Percentiles rank a stretch among this genome's conserved stretches.
phyloP scores from a whole-genome alignment of 2,888 invertebrate genomes.

The Luperina nickerlii region DNA sequence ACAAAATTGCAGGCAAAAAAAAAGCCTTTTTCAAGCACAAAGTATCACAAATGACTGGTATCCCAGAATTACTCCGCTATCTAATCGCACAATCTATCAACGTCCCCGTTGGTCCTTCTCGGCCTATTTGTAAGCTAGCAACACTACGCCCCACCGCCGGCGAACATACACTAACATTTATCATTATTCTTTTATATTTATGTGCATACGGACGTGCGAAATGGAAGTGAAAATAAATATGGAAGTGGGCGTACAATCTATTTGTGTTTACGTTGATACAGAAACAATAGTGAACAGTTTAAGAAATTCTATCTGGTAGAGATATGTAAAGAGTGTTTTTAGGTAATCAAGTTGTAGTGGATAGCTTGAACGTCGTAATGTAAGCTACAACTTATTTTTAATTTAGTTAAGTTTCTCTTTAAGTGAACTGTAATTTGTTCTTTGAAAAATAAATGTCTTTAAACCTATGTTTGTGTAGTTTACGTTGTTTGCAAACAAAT shows the following conservation, averaged over 20 bases:
- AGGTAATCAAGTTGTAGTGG: constrained; percentile 2
- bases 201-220: constrained; percentile 64
- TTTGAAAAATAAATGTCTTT: too few species aligned
- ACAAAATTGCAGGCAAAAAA: constrained; percentile 27
- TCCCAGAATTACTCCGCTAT: constrained; percentile 64
- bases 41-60: constrained; percentile 62
- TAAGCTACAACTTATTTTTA: too few species aligned
- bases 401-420: too few species aligned
- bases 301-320: constrained; percentile 7
- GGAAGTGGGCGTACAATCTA: constrained; percentile 20
- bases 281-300: constrained; percentile 46
- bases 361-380: too few species aligned
- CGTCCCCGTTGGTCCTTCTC: constrained; percentile 69
- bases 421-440: too few species aligned
- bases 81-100: constrained; percentile 75
- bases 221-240: constrained; percentile 53
- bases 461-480: background rate
- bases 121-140: constrained; percentile 69
- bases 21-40: constrained; percentile 46
- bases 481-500: constrained; percentile 33
- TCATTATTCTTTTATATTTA: constrained; percentile 74
- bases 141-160: constrained; percentile 46
- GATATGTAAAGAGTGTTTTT: constrained; percentile 26
- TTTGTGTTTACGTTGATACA: constrained; percentile 32
- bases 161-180: constrained; percentile 67